Evolutionary conservation across 2,113 vertebrate genomes (phyloP).

Genomic region (Hippocampus barbouri): DNA sequence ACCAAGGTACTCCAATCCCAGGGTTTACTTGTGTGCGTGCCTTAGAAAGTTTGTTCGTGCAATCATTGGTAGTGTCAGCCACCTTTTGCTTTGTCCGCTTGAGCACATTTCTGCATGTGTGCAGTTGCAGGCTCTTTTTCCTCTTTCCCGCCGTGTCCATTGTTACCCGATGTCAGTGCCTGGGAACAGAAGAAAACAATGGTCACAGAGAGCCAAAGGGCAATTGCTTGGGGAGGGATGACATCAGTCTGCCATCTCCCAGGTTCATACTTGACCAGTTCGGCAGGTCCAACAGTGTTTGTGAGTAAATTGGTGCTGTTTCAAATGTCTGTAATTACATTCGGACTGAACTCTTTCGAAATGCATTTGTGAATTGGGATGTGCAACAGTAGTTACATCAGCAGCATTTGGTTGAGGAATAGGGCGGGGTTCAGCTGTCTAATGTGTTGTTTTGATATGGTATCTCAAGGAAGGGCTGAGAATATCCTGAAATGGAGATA

Average conservation of each 20-base stretch:
- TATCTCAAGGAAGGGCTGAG: conserved; percentile 63
- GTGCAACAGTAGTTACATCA: conserved; percentile 30
- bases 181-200: conserved; percentile 74
- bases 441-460: conserved; percentile 68
- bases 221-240: conserved; percentile 49
- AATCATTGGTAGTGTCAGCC: conserved; percentile 3
- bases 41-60: not conserved
- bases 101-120: conserved; percentile 12
- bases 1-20: not conserved
- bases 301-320: conserved; percentile 17
- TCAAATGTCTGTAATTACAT: not conserved
- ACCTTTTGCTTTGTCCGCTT: conserved; percentile 4
- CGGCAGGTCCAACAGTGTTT: conserved; percentile 28
- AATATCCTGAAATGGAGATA: conserved; percentile 67
- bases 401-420: conserved; percentile 40
- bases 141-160: conserved; percentile 52
- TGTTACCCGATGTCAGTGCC: conserved; percentile 71
- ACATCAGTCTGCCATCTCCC: conserved; percentile 49
- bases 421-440: conserved; percentile 37
- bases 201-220: conserved; percentile 62
- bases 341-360: not conserved
- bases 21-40: not conserved
- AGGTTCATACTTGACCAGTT: conserved; percentile 52
- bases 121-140: conserved; percentile 24
- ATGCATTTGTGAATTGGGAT: conserved; percentile 48